Base-by-base conservation (phyloP, 2,888 invertebrate species). In the Lasiommata megera region DNA sequence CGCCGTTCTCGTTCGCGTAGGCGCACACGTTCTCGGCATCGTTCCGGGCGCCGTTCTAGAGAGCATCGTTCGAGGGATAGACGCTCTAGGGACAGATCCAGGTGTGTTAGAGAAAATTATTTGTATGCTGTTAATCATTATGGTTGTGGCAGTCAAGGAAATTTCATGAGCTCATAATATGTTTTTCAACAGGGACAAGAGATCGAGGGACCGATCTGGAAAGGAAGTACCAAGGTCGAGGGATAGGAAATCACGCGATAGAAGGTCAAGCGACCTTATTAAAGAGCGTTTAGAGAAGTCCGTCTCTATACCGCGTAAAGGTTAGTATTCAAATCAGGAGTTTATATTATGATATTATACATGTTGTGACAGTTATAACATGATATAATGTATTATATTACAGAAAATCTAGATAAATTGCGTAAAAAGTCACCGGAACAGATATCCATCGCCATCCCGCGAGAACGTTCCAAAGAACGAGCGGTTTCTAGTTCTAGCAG, bases 221-320 rank as follows among this genome's bases (percentile, higher is more conserved):
- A 84, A 82, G 66, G 86, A 86, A 41, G 29, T 29, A 18, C 80
- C 81, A 58, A 77, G 83, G 65, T 87, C 88, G 3, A 80, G 84
- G 40, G 92, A 92, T 38, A 80, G 88, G 56, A 91, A 90, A 62
- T 91, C 91, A 61, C 88, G 93, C 14, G 88, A 89, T 2, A 80
- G 88, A 58, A 80, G 88, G 54, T 89, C 88, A 48, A 88, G 84
- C 61, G 90, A 91, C 59, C 65, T 89, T 8, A 88, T 88, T 62
- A 89, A 90, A 64, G 90, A 90, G 68, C 79, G 90, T 8, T 70
- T 90, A 61, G 90, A 90, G 63, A 90, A 90, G 56, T 90, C 90
- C 0, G 89, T 90, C 14, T 90, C 89, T 3, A 85, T 88, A 62
- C 88, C 90, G 3, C 81, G 90, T 50, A 91, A 88, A 79, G 89